A percentile compares a stretch with the other conserved stretches of the same genome.
Evolutionary conservation across 2,888 invertebrate species (phyloP).

Genomic region (Coecobrya sp.): DNA sequence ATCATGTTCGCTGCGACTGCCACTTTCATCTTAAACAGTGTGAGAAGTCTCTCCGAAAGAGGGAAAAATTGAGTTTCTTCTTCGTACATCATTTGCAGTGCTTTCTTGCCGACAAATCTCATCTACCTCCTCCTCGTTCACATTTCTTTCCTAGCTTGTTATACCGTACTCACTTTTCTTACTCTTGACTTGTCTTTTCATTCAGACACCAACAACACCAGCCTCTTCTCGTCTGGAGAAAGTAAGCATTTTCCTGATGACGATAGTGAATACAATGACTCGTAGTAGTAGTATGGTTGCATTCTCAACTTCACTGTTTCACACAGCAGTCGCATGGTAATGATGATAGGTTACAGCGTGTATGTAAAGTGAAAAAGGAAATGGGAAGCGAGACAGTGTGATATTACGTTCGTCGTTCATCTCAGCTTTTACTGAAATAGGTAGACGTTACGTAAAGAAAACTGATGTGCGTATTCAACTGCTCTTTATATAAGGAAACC

Average conservation of each 20-base stretch:
- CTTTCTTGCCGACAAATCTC: constrained; percentile 73
- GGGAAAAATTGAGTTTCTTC: constrained; percentile 54
- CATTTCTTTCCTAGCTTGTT: neutral
- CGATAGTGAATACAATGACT: constrained; percentile 25
- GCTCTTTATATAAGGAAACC: constrained; percentile 1
- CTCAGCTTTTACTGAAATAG: constrained; percentile 45
- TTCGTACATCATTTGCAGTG: constrained; percentile 69
- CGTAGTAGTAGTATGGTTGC: neutral
- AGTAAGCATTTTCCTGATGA: constrained; percentile 27
- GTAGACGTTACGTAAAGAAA: neutral
- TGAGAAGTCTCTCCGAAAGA: constrained; percentile 38
- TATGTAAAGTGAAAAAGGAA: constrained; percentile 63
- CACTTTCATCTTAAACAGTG: constrained; percentile 62
- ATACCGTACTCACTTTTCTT: constrained; percentile 21
- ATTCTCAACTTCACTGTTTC: neutral
- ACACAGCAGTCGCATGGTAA: constrained; percentile 51
- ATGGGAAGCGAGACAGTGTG: constrained; percentile 61
- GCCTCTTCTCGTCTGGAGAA: neutral
- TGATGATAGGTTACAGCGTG: constrained; percentile 63
- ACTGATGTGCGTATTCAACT: neutral
- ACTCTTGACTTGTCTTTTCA: constrained; percentile 43
- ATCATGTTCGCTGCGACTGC: constrained; percentile 7
- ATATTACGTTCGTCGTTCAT: constrained; percentile 51
- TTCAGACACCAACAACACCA: constrained; percentile 17
- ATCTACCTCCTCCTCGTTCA: constrained; percentile 52